phyloP scores from a whole-genome alignment of 2,888 invertebrate genomes.

The Epinotia brunnichana region DNA sequence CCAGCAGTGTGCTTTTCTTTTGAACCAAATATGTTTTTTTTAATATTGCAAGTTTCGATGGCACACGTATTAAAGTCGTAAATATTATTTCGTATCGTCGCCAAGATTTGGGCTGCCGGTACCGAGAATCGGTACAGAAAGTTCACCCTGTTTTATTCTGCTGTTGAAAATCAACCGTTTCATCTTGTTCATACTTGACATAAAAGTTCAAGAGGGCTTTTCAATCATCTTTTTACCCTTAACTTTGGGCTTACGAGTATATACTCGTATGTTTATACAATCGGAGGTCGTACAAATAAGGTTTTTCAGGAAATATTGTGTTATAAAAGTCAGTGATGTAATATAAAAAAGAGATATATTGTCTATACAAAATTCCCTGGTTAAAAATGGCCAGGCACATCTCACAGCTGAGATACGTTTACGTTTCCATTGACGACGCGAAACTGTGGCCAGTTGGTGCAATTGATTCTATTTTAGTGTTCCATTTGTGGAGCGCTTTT shows the following conservation, averaged over 20 bases:
- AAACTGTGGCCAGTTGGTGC: too few relatives aligned
- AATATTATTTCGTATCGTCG: background rate
- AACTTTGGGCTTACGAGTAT: background rate
- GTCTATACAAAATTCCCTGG: too few relatives aligned
- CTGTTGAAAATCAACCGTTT: background rate
- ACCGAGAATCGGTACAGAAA: background rate
- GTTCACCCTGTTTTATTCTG: background rate
- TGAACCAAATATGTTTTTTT: too few relatives aligned
- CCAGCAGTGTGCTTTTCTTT: too few relatives aligned
- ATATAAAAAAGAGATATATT: too few relatives aligned
- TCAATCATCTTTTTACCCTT: background rate
- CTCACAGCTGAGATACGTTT: too few relatives aligned
- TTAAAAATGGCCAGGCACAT: too few relatives aligned
- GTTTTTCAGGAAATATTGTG: background rate
- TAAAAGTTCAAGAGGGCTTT: background rate
- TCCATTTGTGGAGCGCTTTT: too few relatives aligned
- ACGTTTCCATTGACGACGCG: too few relatives aligned
- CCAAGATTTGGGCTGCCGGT: background rate
- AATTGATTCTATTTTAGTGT: too few relatives aligned
- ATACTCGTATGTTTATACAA: background rate
- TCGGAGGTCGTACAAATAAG: background rate
- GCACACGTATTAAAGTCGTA: background rate
- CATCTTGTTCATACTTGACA: background rate
- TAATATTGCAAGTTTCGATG: too few relatives aligned
- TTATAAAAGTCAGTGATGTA: too few relatives aligned